These are phyloP conservation scores for Campoplex capitator DNA, from an alignment of 2,888 invertebrate species.

Conservation along the genomic window DNA sequence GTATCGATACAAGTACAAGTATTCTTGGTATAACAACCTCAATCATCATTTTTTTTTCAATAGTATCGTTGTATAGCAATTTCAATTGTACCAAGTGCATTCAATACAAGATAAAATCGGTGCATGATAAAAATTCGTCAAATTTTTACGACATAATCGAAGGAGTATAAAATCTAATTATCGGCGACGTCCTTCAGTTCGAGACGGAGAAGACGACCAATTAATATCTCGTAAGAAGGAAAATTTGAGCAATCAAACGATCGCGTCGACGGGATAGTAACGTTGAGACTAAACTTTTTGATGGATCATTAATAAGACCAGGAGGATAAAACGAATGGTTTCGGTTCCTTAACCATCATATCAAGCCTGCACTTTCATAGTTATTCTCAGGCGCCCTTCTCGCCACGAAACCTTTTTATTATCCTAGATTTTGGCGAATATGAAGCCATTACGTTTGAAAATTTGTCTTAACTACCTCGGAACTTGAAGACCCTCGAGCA, in stretches of 20 bases:
- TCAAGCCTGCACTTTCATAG: neutral
- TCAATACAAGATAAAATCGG: neutral
- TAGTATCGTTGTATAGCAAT: neutral
- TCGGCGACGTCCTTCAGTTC: neutral
- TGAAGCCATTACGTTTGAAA: neutral
- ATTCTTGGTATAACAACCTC: neutral
- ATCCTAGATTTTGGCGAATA: constrained; percentile 3
- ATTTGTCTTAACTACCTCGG: neutral
- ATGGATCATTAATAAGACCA: constrained; percentile 28
- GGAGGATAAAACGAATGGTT: constrained; percentile 1
- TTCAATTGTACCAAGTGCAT: neutral
- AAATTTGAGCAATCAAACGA: constrained; percentile 18
- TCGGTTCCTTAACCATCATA: neutral
- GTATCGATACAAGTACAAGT: too few species aligned
- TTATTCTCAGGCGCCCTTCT: neutral
- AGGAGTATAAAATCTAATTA: neutral
- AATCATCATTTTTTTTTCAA: neutral
- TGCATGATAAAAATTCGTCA: neutral
- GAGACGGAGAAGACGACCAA: neutral
- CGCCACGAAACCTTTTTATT: constrained; percentile 12
- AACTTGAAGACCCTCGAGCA: constrained; percentile 9
- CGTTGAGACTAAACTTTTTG: constrained; percentile 7
- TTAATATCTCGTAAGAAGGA: neutral
- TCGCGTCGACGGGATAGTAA: neutral
- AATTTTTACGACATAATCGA: neutral